These are phyloP conservation scores for Metellina segmentata DNA, from an alignment of 2,888 invertebrate genomes.

Conservation along the genomic window DNA sequence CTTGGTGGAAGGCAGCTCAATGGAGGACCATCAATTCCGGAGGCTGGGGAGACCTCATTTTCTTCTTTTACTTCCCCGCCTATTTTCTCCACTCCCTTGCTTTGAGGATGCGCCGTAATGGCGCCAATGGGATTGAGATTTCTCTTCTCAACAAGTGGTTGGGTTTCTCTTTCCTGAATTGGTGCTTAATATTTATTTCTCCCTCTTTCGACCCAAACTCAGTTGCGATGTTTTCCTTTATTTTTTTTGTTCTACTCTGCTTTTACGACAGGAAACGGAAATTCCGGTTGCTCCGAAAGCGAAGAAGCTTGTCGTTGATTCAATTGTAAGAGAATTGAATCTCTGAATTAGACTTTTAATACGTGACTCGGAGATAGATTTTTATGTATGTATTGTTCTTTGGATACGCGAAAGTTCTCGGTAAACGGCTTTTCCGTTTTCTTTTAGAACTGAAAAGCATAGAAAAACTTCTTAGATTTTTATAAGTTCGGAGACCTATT, in stretches of 20 bases:
- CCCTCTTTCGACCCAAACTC: background rate
- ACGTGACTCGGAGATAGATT: background rate
- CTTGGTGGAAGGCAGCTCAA: background rate
- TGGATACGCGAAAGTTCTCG: too few relatives aligned
- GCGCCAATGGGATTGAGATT: constrained; percentile 55
- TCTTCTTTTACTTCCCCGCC: background rate
- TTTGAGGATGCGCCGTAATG: constrained; percentile 43
- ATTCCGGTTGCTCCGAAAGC: background rate
- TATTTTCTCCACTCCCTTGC: background rate
- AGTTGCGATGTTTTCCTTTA: background rate
- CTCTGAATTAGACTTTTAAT: background rate
- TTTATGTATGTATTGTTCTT: too few relatives aligned
- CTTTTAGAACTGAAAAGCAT: too few relatives aligned
- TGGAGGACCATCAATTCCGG: constrained; percentile 46
- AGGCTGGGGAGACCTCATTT: constrained; percentile 21
- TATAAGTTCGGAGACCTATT: too few relatives aligned
- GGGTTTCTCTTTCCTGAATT: constrained; percentile 15
- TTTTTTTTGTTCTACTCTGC: background rate
- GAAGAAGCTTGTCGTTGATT: background rate
- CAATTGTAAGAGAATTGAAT: background rate
- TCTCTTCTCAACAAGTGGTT: constrained; percentile 59
- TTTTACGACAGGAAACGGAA: background rate
- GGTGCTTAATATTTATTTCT: constrained; percentile 37
- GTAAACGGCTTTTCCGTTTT: too few relatives aligned
- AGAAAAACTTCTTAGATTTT: too few relatives aligned